These are phyloP conservation scores for Galemys pyrenaicus DNA, from an alignment of 2,113 vertebrate species.

Conservation along the genomic window DNA sequence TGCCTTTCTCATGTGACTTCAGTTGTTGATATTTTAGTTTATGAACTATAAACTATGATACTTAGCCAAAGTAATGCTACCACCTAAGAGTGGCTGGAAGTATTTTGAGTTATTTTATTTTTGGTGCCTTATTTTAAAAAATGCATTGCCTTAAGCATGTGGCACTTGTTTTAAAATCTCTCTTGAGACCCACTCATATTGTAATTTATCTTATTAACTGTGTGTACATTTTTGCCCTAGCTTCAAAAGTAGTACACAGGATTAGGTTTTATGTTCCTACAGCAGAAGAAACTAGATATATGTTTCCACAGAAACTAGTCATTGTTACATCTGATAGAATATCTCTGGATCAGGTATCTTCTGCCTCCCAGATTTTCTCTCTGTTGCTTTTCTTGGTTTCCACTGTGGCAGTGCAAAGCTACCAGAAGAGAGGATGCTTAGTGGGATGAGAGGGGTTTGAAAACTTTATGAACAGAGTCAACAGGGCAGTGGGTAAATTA, in stretches of 20 bases:
- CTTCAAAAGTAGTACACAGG: not conserved
- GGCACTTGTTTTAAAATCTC: not conserved
- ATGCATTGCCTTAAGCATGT: not conserved
- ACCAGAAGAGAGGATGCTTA: not conserved
- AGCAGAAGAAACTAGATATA: not conserved
- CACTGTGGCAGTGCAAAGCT: not conserved
- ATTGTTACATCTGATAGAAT: conserved; percentile 3
- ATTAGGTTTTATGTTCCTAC: not conserved
- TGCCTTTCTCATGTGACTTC: not conserved
- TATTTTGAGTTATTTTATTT: not conserved
- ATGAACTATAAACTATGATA: not conserved
- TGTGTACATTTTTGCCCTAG: not conserved
- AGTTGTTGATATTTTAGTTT: not conserved
- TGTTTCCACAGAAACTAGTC: not conserved
- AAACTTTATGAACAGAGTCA: not conserved
- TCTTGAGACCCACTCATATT: not conserved
- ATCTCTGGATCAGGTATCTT: not conserved
- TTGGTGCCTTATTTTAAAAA: not conserved
- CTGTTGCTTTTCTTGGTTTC: not conserved
- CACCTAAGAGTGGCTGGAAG: not conserved
- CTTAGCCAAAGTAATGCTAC: not conserved
- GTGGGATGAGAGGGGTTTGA: not conserved
- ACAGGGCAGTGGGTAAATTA: not conserved
- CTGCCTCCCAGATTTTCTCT: not conserved
- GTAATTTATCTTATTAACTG: not conserved